phyloP scores from a whole-genome alignment of 2,888 invertebrate species.

The Cacoxenus indagator region DNA sequence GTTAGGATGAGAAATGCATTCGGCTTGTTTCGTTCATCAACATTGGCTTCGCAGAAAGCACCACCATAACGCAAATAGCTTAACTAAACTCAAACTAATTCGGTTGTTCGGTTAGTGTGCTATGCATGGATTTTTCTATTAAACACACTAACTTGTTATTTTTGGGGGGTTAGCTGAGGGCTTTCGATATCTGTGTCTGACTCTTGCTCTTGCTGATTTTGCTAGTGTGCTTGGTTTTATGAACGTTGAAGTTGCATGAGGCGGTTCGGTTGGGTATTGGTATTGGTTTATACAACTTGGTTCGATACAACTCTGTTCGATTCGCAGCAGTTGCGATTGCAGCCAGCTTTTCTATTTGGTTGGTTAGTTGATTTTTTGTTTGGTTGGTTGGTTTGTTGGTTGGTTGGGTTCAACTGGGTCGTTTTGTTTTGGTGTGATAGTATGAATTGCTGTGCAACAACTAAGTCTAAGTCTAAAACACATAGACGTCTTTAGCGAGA shows the following conservation, averaged over 20 bases:
- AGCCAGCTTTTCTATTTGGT: too few species aligned
- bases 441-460: background rate
- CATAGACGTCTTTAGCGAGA: too few species aligned
- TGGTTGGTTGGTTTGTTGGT: background rate
- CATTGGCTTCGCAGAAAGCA: slow-evolving; percentile 66
- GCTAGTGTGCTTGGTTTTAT: too few species aligned
- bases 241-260: too few species aligned
- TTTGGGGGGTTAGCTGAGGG: background rate
- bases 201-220: slow-evolving; percentile 47
- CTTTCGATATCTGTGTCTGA: too few species aligned
- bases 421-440: background rate
- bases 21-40: background rate
- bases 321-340: too few species aligned
- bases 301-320: too few species aligned
- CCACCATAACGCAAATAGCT: slow-evolving; percentile 66
- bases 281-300: too few species aligned
- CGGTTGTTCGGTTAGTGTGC: background rate
- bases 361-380: background rate
- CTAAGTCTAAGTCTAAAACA: background rate
- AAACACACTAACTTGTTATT: background rate
- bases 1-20: slow-evolving; percentile 24
- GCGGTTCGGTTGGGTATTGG: too few species aligned
- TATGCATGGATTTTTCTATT: background rate
- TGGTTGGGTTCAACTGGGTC: background rate
- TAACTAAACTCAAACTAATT: background rate